Evolutionary conservation across 2,888 invertebrate species (phyloP).

Genomic region (Xylocampa areola): DNA sequence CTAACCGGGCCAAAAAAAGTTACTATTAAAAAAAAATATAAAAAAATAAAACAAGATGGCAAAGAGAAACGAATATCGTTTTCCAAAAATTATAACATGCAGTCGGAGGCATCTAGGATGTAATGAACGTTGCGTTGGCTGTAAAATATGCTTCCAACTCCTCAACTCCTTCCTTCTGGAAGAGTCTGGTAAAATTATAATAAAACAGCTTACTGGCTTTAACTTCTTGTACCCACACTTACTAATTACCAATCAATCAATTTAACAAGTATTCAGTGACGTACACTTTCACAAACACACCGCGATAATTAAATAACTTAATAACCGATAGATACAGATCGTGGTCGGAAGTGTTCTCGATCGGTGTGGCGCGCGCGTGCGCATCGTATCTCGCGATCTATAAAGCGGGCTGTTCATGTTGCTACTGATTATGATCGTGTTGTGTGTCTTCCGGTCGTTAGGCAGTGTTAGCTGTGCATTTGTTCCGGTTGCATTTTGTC

Average conservation of each 20-base stretch:
- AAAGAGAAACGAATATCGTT: too few relatives aligned
- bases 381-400: conserved; percentile 52
- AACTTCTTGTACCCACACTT: too few relatives aligned
- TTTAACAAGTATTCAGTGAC: conserved; percentile 4
- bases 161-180: too few relatives aligned
- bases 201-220: too few relatives aligned
- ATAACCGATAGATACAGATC: conserved; percentile 20
- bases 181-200: too few relatives aligned
- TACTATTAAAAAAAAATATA: too few relatives aligned
- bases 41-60: too few relatives aligned
- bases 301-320: conserved; percentile 27
- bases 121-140: too few relatives aligned
- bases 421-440: conserved; percentile 26
- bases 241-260: conserved; percentile 15
- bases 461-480: conserved; percentile 2
- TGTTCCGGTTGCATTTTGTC: conserved; percentile 24
- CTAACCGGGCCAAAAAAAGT: too few relatives aligned
- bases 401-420: conserved; percentile 41
- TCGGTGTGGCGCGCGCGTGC: conserved; percentile 17
- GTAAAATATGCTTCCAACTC: too few relatives aligned
- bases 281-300: conserved; percentile 30
- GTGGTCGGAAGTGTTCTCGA: conserved; percentile 34
- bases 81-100: too few relatives aligned
- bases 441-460: conserved; percentile 35
- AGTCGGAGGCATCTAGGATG: too few relatives aligned